Percentiles rank a stretch among this genome's conserved stretches.
Evolutionary conservation across 2,113 vertebrate genomes (phyloP).

Genomic region (Ascaphus truei): DNA sequence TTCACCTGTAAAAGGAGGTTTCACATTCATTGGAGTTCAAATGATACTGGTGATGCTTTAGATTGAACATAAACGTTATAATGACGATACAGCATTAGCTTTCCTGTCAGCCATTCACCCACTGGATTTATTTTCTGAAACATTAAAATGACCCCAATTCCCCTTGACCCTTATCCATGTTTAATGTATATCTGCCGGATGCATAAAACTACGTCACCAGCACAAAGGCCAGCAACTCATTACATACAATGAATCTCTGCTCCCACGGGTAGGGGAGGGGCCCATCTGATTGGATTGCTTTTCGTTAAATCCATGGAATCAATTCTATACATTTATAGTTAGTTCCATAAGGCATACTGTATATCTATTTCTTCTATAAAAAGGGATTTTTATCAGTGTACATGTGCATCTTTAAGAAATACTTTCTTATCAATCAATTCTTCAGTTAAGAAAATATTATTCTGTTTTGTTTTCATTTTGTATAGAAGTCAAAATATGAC

Average conservation of each 20-base stretch:
- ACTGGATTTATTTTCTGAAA: conserved; percentile 26
- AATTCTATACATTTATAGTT: conserved; percentile 70
- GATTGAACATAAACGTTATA: conserved; percentile 34
- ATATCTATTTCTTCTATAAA: conserved; percentile 70
- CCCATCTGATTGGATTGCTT: neutral
- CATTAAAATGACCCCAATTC: neutral
- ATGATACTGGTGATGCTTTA: neutral
- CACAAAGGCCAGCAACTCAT: neutral
- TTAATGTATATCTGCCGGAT: neutral
- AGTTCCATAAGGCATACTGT: conserved; percentile 73
- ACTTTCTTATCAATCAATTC: conserved; percentile 65
- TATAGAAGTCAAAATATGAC: conserved; percentile 63
- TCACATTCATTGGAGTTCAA: conserved; percentile 13
- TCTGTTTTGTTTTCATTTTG: conserved; percentile 63
- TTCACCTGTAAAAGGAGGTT: neutral
- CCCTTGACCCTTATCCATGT: too few relatives aligned
- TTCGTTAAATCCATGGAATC: conserved; percentile 47
- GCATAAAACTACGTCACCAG: neutral
- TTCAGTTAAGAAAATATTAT: conserved; percentile 73
- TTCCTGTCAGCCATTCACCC: conserved; percentile 41
- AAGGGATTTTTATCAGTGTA: conserved; percentile 65
- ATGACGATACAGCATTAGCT: conserved; percentile 33
- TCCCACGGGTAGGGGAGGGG: neutral
- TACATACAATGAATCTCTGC: neutral
- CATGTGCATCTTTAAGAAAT: conserved; percentile 71